Percentiles rank a stretch among this genome's conserved stretches.
These are phyloP conservation scores for Butorides virescens DNA, from an alignment of 2,113 vertebrate species.

Conservation along the genomic window DNA sequence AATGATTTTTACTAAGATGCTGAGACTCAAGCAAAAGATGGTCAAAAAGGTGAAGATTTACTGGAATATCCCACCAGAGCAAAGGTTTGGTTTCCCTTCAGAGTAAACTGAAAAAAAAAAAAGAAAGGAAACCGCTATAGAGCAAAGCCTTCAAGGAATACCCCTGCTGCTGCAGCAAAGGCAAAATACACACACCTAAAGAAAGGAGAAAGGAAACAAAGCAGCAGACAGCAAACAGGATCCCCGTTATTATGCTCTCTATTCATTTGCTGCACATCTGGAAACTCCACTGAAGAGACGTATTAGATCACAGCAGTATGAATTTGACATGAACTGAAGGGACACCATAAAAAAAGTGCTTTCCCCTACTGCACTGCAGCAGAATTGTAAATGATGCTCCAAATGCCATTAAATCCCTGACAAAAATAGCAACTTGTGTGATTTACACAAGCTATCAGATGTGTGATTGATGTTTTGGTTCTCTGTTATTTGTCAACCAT, in stretches of 20 bases:
- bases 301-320: not conserved
- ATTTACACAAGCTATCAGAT: not conserved
- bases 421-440: not conserved
- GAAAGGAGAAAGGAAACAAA: not conserved
- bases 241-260: not conserved
- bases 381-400: not conserved
- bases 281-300: not conserved
- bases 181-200: not conserved
- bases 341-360: not conserved
- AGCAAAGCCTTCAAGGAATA: not conserved
- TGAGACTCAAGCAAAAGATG: not conserved
- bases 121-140: accelerated
- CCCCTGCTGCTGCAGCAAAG: not conserved
- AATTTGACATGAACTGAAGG: not conserved
- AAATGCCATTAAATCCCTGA: not conserved
- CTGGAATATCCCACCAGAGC: not conserved
- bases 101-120: not conserved
- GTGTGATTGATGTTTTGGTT: not conserved
- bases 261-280: not conserved
- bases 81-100: not conserved
- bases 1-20: not conserved
- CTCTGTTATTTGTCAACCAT: not conserved
- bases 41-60: not conserved
- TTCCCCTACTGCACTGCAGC: not conserved
- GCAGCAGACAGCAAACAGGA: not conserved